Conservation (phyloP, 2,797 vertebrate genomes). For the Rhinoraja longicauda region DNA sequence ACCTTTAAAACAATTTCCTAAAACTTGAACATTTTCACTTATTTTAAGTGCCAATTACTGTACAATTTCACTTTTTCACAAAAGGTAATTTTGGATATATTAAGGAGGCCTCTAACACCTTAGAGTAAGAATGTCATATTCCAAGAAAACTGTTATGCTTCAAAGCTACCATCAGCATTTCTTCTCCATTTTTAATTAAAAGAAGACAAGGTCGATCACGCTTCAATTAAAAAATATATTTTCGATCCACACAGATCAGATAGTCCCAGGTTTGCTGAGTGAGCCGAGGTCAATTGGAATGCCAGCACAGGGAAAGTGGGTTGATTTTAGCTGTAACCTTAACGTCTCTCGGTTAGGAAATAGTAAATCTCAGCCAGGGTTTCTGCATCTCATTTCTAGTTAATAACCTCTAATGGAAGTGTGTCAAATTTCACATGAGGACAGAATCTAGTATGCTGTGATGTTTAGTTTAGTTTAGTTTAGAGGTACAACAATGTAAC, state of each 20-base stretch:
- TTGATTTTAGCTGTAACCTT: neutral
- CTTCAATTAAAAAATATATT: neutral
- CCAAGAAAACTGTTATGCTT: neutral
- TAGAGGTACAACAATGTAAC: too few species aligned
- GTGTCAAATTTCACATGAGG: neutral
- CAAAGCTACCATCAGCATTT: neutral
- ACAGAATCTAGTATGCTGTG: neutral
- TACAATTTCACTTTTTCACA: neutral
- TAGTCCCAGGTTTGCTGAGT: neutral
- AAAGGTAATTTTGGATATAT: neutral
- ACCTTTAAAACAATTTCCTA: too few species aligned
- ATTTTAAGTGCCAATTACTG: neutral
- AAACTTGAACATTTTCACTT: neutral
- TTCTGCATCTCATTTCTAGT: neutral
- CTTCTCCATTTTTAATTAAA: neutral
- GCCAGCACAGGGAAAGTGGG: neutral
- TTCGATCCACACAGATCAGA: neutral
- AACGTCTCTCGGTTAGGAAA: neutral
- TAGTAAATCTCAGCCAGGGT: neutral
- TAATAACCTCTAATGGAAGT: constrained; percentile 13
- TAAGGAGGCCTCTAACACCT: neutral
- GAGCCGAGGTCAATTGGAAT: neutral
- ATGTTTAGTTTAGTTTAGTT: neutral
- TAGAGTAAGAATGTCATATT: neutral
- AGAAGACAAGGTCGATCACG: neutral